These are phyloP conservation scores for Lasioglossum villosulum DNA, from an alignment of 2,888 invertebrate species.

Conservation along the genomic window DNA sequence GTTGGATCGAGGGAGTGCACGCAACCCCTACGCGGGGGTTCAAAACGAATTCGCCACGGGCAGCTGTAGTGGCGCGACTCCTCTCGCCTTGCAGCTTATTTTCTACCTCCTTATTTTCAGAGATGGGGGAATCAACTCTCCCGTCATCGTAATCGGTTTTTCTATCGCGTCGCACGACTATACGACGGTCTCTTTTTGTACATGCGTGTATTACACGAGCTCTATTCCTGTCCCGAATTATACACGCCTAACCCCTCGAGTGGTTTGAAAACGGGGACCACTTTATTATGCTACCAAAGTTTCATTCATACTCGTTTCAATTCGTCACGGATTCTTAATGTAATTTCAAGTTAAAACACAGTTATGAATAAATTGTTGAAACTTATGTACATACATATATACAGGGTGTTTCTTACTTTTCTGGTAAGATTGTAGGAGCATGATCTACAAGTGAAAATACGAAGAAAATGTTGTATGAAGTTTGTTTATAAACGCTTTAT, in stretches of 20 bases:
- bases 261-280: slow-evolving; percentile 68
- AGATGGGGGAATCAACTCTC: slow-evolving; percentile 50
- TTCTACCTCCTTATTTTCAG: slow-evolving; percentile 56
- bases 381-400: not conserved
- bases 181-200: slow-evolving; percentile 40
- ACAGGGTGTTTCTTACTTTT: too few relatives aligned
- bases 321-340: slow-evolving; percentile 59
- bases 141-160: slow-evolving; percentile 56
- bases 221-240: slow-evolving; percentile 72
- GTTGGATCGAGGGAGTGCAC: slow-evolving; percentile 61
- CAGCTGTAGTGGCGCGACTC: slow-evolving; percentile 78
- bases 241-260: slow-evolving; percentile 67
- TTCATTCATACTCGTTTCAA: slow-evolving; percentile 66
- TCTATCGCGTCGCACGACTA: slow-evolving; percentile 41
- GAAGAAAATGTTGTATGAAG: too few relatives aligned
- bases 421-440: too few relatives aligned
- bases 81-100: slow-evolving; percentile 57
- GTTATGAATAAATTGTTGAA: not conserved
- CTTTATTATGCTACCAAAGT: slow-evolving; percentile 70
- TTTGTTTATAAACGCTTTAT: too few relatives aligned
- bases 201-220: slow-evolving; percentile 67
- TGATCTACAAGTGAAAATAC: too few relatives aligned
- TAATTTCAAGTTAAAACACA: not conserved
- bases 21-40: slow-evolving; percentile 67
- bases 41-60: slow-evolving; percentile 81